Evolutionary conservation across 2,888 invertebrate genomes (phyloP).

Genomic region (Netelia virgata): DNA sequence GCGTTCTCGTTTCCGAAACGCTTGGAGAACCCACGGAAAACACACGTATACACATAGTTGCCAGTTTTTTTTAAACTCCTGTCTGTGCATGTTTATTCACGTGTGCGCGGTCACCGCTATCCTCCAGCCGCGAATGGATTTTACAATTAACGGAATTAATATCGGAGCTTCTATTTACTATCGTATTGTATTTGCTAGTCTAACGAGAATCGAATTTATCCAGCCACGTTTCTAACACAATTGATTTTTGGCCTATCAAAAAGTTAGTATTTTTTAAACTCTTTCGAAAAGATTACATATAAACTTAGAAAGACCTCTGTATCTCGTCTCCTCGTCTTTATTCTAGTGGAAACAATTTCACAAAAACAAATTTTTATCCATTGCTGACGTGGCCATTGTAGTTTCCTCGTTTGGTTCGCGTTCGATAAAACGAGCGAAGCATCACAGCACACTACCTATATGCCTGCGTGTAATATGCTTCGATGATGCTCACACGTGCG

Average conservation of each 20-base stretch:
- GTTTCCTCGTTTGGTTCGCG: conserved; percentile 59
- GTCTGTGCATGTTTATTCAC: neutral
- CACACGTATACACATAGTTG: conserved; percentile 34
- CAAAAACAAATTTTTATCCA: too few species aligned
- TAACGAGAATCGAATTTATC: too few species aligned
- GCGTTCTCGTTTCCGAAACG: conserved; percentile 58
- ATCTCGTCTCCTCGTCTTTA: too few species aligned
- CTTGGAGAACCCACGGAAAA: conserved; percentile 35
- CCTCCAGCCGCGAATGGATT: conserved; percentile 68
- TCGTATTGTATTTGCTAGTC: too few species aligned
- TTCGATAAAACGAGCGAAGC: conserved; percentile 13
- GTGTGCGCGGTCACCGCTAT: conserved; percentile 41
- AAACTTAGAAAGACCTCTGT: too few species aligned
- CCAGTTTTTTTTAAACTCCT: conserved; percentile 19
- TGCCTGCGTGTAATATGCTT: conserved; percentile 44
- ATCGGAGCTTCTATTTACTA: conserved; percentile 78
- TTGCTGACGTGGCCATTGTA: conserved; percentile 41
- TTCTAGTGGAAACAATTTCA: too few species aligned
- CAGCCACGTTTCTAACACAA: too few species aligned
- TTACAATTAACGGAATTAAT: conserved; percentile 81
- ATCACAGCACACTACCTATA: conserved; percentile 51
- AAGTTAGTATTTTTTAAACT: too few species aligned
- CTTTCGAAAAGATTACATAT: too few species aligned
- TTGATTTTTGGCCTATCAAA: too few species aligned
- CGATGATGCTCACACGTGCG: conserved; percentile 68